These are phyloP conservation scores for Epicampocera succincta DNA, from an alignment of 2,888 invertebrate species.

Conservation along the genomic window DNA sequence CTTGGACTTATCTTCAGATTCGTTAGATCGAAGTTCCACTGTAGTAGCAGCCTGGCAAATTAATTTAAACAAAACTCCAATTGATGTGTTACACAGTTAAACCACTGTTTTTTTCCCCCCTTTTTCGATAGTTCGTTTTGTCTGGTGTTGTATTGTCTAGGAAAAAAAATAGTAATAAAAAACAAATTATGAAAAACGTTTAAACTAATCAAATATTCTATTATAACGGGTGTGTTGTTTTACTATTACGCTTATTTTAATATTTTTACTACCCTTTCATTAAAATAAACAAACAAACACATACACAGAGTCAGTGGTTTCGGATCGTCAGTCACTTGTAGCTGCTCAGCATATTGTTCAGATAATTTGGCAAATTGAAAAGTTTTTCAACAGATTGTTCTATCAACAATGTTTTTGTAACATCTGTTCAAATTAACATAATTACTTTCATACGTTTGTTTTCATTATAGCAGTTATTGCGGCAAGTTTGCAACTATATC, in stretches of 20 bases:
- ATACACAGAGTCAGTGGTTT: background rate
- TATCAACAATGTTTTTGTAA: background rate
- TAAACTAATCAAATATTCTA: background rate
- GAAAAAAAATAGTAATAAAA: no score
- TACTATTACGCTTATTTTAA: background rate
- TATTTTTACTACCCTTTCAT: background rate
- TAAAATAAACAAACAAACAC: background rate
- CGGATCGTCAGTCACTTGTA: background rate
- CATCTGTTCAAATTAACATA: background rate
- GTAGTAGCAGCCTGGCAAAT: no score
- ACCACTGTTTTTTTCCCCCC: background rate
- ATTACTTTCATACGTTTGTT: no score
- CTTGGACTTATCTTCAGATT: background rate
- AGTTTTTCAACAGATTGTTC: background rate
- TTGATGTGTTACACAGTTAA: background rate
- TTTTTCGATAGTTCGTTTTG: no score
- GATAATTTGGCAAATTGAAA: constrained; percentile 35
- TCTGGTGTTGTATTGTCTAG: no score
- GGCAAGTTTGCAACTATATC: no score
- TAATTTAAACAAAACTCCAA: background rate
- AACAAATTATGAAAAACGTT: no score
- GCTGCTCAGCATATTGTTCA: constrained; percentile 6
- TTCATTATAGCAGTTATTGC: no score
- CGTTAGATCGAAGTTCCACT: no score
- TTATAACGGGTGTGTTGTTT: background rate